phyloP scores from a whole-genome alignment of 2,113 vertebrate genomes.

The Cyprinodon tularosa region DNA sequence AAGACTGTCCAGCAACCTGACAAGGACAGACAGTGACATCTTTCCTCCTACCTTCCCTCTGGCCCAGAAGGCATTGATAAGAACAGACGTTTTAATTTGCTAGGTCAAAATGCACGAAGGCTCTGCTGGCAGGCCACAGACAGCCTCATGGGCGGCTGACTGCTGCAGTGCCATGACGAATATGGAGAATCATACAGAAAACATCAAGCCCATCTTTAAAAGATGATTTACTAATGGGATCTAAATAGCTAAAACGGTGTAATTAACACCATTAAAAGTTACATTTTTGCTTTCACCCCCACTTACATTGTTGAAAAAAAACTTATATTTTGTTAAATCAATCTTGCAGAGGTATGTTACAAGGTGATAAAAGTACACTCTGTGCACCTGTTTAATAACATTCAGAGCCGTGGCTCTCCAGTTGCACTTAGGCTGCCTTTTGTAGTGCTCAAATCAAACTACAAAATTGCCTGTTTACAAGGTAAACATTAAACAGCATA shows the following conservation, averaged over 20 bases:
- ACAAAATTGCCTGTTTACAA: neutral
- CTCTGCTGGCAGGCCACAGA: slow-evolving; percentile 47
- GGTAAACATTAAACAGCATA: neutral
- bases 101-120: slow-evolving; percentile 67
- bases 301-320: neutral
- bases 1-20: slow-evolving; percentile 46
- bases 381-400: too few relatives aligned
- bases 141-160: slow-evolving; percentile 61
- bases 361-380: neutral
- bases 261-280: neutral
- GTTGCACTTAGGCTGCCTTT: neutral
- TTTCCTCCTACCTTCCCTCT: slow-evolving; percentile 31
- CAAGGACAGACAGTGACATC: slow-evolving; percentile 64
- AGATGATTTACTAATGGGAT: slow-evolving; percentile 2
- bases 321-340: neutral
- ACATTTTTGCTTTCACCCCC: neutral
- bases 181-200: slow-evolving; percentile 20
- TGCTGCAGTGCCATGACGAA: slow-evolving; percentile 36
- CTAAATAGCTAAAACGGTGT: neutral
- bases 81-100: slow-evolving; percentile 74
- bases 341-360: neutral
- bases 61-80: slow-evolving; percentile 65
- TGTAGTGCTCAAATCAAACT: neutral
- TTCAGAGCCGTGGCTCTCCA: neutral
- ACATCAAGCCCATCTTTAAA: slow-evolving; percentile 23